Evolutionary conservation across 2,797 vertebrate species (phyloP), one percentile per base, ranked within the genome.

Genomic region (Tapera naevia): DNA sequence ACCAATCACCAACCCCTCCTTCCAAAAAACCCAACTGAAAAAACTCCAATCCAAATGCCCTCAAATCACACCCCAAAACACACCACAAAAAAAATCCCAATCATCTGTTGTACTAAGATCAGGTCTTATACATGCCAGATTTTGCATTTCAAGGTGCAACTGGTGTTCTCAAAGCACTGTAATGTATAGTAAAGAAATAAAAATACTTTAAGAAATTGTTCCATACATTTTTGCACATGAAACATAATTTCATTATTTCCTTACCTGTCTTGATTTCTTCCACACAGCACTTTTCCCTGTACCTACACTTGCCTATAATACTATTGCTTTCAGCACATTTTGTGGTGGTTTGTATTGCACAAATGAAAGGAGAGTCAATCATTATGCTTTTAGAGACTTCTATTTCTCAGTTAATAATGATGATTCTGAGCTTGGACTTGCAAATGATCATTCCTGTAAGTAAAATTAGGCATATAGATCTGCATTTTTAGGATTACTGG

Each of bases 331-430:
- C 57, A 80, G 41, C 32, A 69, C 30, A 43, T 41, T 93, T 43
- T 51, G 3, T 46, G 8, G 13, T 67, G 27, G 12, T 17, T 91
- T 67, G 18, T 48, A 54, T 43, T 62, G 48, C n/a, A 16, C 24
- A 82, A 94, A 92, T 93, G 32, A 89, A 87, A 91, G 27, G 13
- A 5, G 1, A 82, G 65, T 74, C 91, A 95, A 48, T 86, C 65
- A 89, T n/a, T 43, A 37, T n/a, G 54, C 73, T 94, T 95, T 92
- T 66, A 91, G 17, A 93, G 45, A 39, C 25, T 57, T 69, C 56
- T 72, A 69, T 69, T 89, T 89, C n/a, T 72, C 39, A 69, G 28
- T 65, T 91, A 71, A 86, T 80, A 88, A 78, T 56, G 5, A 57
- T 30, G 56, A 37, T 58, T 83, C 69, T 71, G 75, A 74, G 39